Evolutionary conservation across 2,113 vertebrate species (phyloP).

Genomic region (Oxyruncus cristatus): DNA sequence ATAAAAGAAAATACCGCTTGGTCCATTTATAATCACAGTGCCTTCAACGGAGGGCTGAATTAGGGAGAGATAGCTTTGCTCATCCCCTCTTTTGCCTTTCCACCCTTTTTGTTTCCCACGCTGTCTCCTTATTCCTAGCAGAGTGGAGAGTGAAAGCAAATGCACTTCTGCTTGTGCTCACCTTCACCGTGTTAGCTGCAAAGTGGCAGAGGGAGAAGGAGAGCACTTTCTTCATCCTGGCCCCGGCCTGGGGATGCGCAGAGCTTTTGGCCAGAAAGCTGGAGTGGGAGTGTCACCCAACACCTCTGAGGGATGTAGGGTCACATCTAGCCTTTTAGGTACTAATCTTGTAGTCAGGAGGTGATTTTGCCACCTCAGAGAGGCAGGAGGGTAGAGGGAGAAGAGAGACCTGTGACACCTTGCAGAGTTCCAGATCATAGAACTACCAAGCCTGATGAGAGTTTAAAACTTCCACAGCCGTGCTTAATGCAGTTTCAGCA

Average conservation of each 20-base stretch:
- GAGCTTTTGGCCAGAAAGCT: not conserved
- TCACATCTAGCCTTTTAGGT: not conserved
- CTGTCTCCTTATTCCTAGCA: not conserved
- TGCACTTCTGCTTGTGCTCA: not conserved
- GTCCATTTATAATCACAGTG: not conserved
- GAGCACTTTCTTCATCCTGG: not conserved
- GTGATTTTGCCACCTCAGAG: fast-evolving
- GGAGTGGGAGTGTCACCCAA: not conserved
- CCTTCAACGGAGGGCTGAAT: not conserved
- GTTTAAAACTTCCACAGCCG: not conserved
- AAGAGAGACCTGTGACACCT: not conserved
- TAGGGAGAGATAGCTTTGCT: not conserved
- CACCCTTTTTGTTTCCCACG: not conserved
- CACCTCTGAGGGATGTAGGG: not conserved
- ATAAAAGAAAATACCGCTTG: not conserved
- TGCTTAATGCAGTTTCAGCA: not conserved
- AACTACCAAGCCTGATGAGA: not conserved
- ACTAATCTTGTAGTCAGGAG: not conserved
- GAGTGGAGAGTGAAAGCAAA: not conserved
- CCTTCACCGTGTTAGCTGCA: not conserved
- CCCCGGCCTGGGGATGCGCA: fast-evolving
- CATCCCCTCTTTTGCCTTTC: not conserved
- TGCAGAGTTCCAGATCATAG: fast-evolving
- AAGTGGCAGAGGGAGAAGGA: not conserved
- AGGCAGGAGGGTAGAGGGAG: not conserved